A percentile compares a stretch with the other conserved stretches of the same genome.
Conservation (phyloP, 1,140 invertebrate species). For the Sitobion miscanthi region DNA sequence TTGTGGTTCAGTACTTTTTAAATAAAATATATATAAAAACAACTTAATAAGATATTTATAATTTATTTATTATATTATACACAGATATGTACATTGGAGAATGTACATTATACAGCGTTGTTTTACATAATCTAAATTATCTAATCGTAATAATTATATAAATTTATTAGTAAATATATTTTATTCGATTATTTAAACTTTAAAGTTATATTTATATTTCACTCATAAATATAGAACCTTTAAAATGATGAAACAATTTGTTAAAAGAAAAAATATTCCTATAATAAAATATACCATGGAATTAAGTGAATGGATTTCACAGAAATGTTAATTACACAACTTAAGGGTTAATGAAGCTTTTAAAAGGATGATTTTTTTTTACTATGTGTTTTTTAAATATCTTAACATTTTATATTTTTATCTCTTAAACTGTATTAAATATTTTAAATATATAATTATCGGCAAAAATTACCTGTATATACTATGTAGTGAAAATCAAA, state of each 20-base stretch:
- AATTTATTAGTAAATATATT: background rate
- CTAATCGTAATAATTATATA: background rate
- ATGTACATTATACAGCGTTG: background rate
- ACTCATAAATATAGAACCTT: background rate
- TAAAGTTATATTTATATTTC: background rate
- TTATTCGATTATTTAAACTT: background rate
- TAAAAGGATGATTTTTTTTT: background rate
- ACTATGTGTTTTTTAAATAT: no score
- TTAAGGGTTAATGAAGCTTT: conserved; percentile 21
- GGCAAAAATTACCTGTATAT: background rate
- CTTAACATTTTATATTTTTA: background rate
- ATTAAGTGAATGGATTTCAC: background rate
- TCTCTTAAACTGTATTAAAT: background rate
- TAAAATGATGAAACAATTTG: background rate
- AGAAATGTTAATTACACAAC: background rate
- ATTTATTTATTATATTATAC: background rate
- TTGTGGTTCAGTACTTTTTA: background rate
- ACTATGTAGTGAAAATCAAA: background rate
- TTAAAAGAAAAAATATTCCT: background rate
- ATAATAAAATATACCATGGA: conserved; percentile 11
- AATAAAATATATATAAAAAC: no score
- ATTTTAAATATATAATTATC: background rate
- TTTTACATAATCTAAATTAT: background rate
- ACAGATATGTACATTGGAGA: background rate
- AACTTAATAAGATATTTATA: no score